Evolutionary conservation across 2,113 vertebrate genomes (phyloP).

Genomic region (Garra rufa): DNA sequence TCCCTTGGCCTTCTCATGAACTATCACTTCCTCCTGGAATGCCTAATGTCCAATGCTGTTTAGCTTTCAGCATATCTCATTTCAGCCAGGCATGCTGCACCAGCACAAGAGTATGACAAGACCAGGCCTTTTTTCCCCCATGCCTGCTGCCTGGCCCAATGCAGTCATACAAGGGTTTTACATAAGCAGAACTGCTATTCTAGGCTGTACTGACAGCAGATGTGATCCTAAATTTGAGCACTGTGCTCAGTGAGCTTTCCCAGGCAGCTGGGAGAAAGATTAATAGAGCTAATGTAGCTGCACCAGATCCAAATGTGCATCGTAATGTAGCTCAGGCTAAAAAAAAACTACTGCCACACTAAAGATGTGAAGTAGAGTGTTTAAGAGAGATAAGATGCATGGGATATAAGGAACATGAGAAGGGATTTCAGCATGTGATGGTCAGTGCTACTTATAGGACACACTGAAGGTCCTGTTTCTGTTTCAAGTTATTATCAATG

Average conservation of each 20-base stretch:
- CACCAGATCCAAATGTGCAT: slow-evolving; percentile 58
- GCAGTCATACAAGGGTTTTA: slow-evolving; percentile 67
- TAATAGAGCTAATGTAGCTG: slow-evolving; percentile 59
- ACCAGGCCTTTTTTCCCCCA: slow-evolving; percentile 22
- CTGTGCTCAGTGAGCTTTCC: slow-evolving; percentile 62
- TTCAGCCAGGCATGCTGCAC: slow-evolving; percentile 35
- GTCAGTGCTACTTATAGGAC: slow-evolving; percentile 8
- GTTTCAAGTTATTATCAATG: slow-evolving; percentile 11
- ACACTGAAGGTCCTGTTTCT: slow-evolving; percentile 17
- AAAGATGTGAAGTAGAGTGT: slow-evolving; percentile 54
- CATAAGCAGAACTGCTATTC: slow-evolving; percentile 68
- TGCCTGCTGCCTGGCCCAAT: slow-evolving; percentile 20
- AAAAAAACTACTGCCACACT: slow-evolving; percentile 54
- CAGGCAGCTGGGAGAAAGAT: slow-evolving; percentile 63
- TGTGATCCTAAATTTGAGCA: slow-evolving; percentile 69
- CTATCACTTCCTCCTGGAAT: slow-evolving; percentile 32
- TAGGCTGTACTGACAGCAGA: slow-evolving; percentile 63
- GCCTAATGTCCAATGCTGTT: slow-evolving; percentile 47
- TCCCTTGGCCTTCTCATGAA: slow-evolving; percentile 23
- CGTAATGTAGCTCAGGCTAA: slow-evolving; percentile 52
- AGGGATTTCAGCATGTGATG: slow-evolving; percentile 26
- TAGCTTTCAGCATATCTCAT: slow-evolving; percentile 53
- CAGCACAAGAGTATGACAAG: slow-evolving; percentile 40
- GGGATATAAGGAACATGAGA: slow-evolving; percentile 11
- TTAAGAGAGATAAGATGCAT: slow-evolving; percentile 28